Conservation (phyloP, 2,888 invertebrate genomes). For the Eremobia ochroleuca region DNA sequence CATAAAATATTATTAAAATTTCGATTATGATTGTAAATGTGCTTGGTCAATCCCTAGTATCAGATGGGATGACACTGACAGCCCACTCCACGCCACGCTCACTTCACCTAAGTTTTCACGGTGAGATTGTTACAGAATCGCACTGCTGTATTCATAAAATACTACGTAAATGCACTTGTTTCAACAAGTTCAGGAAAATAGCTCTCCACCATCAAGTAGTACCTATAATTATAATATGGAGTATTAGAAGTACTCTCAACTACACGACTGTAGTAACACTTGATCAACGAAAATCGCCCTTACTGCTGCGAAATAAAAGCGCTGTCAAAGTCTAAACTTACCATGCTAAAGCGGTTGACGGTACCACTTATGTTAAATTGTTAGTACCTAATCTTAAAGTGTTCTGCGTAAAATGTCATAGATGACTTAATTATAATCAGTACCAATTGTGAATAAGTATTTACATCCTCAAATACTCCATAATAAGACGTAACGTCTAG, state of each 20-base stretch:
- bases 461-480: not conserved
- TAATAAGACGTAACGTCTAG: slow-evolving; percentile 3
- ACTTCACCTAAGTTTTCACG: no score
- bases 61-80: no score
- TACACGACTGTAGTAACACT: not conserved
- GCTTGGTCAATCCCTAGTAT: no score
- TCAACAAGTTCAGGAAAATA: slow-evolving; percentile 8
- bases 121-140: no score
- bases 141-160: not conserved
- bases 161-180: slow-evolving; percentile 15
- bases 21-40: no score
- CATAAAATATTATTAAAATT: no score
- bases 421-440: not conserved
- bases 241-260: not conserved
- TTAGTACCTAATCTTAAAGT: not conserved
- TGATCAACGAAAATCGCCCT: not conserved
- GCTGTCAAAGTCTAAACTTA: not conserved
- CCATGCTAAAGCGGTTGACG: no score
- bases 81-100: no score
- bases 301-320: not conserved
- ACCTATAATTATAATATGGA: not conserved
- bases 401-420: slow-evolving; percentile 8
- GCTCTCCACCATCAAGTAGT: not conserved
- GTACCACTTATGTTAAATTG: not conserved
- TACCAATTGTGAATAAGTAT: slow-evolving; percentile 13